phyloP scores from a whole-genome alignment of 2,888 invertebrate genomes.

The Eristalis pertinax region DNA sequence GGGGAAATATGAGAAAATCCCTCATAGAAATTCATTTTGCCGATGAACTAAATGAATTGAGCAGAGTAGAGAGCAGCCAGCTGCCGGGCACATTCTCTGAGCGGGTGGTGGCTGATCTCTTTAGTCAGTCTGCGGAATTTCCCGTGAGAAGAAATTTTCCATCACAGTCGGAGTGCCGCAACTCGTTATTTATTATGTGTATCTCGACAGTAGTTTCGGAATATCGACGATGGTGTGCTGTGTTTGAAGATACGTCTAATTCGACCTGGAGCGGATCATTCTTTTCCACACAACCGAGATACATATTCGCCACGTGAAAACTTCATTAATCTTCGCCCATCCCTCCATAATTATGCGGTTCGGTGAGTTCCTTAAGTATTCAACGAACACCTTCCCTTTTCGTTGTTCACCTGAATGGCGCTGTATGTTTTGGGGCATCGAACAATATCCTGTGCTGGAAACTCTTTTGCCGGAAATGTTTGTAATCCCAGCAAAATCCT shows the following conservation, averaged over 20 bases:
- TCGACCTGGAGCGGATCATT: not conserved
- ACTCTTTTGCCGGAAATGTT: not conserved
- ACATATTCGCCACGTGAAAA: not conserved
- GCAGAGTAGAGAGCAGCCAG: not conserved
- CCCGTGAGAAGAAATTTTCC: not conserved
- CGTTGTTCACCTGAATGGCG: not conserved
- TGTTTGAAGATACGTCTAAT: not conserved
- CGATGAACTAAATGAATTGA: constrained; percentile 9
- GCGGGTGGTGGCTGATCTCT: not conserved
- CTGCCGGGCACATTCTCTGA: not conserved
- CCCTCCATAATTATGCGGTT: not conserved
- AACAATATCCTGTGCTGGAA: not conserved
- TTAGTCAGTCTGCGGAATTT: not conserved
- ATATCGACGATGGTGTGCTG: not conserved
- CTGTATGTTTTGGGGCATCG: not conserved
- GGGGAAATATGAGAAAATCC: not conserved
- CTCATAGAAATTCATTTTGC: not conserved
- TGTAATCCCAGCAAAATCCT: not conserved
- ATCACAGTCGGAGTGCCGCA: not conserved
- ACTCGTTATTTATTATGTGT: not conserved
- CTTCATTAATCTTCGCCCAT: not conserved
- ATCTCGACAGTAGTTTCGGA: not conserved
- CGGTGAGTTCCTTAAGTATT: not conserved
- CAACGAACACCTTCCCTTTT: not conserved
- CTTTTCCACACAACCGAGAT: not conserved